phyloP scores from a whole-genome alignment of 2,113 vertebrate species.

The Ictidomys tridecemlineatus region DNA sequence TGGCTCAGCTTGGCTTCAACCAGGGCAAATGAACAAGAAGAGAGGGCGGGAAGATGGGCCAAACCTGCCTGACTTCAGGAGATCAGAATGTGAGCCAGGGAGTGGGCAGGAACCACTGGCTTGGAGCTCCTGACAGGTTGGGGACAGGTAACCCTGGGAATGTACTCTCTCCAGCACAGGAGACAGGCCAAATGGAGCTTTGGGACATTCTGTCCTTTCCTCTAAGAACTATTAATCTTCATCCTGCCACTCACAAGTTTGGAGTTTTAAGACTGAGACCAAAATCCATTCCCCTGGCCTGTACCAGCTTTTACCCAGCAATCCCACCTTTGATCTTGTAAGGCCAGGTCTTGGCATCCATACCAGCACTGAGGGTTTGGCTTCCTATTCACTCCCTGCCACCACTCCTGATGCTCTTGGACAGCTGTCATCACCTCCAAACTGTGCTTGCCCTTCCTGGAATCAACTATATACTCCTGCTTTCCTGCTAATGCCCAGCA shows the following conservation, averaged over 20 bases:
- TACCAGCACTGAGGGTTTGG: not conserved
- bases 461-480: not conserved
- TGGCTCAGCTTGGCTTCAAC: not conserved
- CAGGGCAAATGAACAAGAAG: not conserved
- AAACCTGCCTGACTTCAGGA: not conserved
- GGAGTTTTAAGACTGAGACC: not conserved
- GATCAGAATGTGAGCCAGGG: not conserved
- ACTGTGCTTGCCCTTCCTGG: not conserved
- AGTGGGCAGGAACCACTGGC: not conserved
- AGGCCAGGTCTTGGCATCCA: not conserved
- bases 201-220: not conserved
- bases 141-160: not conserved
- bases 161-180: not conserved
- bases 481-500: not conserved
- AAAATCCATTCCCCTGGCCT: not conserved
- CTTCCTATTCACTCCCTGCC: not conserved
- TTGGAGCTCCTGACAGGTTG: rapidly evolving
- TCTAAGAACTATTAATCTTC: not conserved
- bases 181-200: too few relatives aligned
- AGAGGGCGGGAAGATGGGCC: not conserved
- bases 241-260: not conserved
- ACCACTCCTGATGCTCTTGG: not conserved
- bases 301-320: not conserved
- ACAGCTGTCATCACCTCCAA: not conserved
- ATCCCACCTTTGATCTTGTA: not conserved